phyloP scores from a whole-genome alignment of 2,888 invertebrate genomes.

The Campoplex capitator region DNA sequence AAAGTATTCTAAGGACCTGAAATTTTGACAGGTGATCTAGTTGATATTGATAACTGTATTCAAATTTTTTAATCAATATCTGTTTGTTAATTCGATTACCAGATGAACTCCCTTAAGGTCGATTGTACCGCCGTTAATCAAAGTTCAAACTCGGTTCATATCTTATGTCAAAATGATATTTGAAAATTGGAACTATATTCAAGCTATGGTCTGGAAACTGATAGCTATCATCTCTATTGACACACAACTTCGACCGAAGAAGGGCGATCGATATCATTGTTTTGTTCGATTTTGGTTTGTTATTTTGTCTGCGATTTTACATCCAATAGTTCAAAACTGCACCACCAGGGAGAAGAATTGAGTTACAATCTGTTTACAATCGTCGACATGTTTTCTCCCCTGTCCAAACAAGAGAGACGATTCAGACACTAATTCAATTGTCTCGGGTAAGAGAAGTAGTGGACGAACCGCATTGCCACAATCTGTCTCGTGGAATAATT shows the following conservation, averaged over 20 bases:
- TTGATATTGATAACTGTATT: too few species aligned
- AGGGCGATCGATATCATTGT: neutral
- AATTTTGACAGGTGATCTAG: too few species aligned
- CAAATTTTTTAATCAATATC: too few species aligned
- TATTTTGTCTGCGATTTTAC: neutral
- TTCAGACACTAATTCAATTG: slow-evolving; percentile 32
- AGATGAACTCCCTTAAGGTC: too few species aligned
- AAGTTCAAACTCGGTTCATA: too few species aligned
- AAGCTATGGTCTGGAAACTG: neutral
- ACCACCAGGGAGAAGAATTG: neutral
- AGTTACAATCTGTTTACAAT: slow-evolving; percentile 13
- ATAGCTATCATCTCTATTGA: too few species aligned
- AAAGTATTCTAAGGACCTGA: too few species aligned
- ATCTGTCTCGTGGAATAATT: slow-evolving; percentile 26
- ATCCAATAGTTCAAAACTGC: neutral
- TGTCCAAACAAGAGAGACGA: neutral
- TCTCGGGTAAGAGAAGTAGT: neutral
- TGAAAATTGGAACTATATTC: neutral
- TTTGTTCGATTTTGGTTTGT: neutral
- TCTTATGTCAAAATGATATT: neutral
- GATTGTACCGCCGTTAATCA: too few species aligned
- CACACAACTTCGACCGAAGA: too few species aligned
- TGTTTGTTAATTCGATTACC: too few species aligned
- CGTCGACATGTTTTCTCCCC: neutral
- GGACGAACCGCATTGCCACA: slow-evolving; percentile 50